Evolutionary conservation across 1,140 invertebrate genomes (phyloP), one percentile per base, ranked within the genome.

Genomic region (Calliphora vicina): DNA sequence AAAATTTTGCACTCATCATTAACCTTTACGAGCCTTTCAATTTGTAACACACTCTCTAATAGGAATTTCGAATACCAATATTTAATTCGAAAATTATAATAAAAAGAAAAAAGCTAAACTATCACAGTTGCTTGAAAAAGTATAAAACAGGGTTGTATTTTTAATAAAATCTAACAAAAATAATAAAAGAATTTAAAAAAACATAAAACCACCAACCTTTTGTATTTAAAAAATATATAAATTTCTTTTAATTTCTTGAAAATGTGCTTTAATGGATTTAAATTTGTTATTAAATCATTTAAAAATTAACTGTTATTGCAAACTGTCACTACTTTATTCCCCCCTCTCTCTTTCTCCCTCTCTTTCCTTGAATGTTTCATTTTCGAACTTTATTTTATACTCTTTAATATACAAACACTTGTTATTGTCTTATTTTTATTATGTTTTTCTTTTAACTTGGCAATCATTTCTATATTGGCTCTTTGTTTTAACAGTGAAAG

Each of bases 1-100:
- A 84, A 84, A 84, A 82, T 84, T 84, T 84, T 84, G 83, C 83
- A 84, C 72, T 84, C 81, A 78, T 50, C 45, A 61, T 82, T 84
- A 81, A 84, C 83, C 83, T 84, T 82, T 84, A 82, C 57, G 80
- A 83, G 83, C 50, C 83, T 81, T 80, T 45, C 42, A 73, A 29
- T 23, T 13, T 73, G 10, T 23, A 20, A 42, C n/a, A 26, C 27
- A 20, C 73, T 67, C 61, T 78, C 74, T 78, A 45, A 78, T 78
- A 43, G 42, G 74, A 78, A 76, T 43, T 78, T 81, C 80, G 45
- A 61, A 61, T n/a, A 61, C 80, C 80, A 67, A 81, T 81, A 81
- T 61, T 81, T 9, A 81, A 15, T 81, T 81, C 80, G 80, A 81
- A 81, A 81, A 5, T 20, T 26, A 15, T 13, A 29, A 5, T 13